phyloP scores from a whole-genome alignment of 1,140 invertebrate species.

The Drosophila saltans region DNA sequence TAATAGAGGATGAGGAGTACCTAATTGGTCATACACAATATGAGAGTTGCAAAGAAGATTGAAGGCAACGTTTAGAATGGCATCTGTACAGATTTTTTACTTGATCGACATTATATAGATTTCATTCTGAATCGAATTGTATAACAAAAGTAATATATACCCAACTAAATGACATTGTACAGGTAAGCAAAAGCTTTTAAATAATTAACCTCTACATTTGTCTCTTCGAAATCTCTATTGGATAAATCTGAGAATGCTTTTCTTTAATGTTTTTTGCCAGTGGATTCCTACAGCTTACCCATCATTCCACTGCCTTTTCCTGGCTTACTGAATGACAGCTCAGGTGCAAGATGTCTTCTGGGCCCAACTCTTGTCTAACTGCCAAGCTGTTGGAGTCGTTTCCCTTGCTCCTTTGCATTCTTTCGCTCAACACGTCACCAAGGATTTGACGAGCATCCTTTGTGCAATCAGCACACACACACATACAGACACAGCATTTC shows the following conservation, averaged over 20 bases:
- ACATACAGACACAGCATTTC: neutral
- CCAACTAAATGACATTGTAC: too few species aligned
- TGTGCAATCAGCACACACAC: conserved; percentile 66
- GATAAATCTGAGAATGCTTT: neutral
- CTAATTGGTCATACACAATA: neutral
- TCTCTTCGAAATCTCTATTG: neutral
- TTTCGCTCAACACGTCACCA: conserved; percentile 75
- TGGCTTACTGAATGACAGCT: conserved; percentile 28
- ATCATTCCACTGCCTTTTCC: conserved; percentile 26
- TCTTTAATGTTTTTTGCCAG: neutral
- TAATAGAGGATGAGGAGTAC: neutral
- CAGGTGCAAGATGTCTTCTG: conserved; percentile 49
- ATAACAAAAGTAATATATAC: too few species aligned
- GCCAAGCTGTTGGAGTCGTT: conserved; percentile 38
- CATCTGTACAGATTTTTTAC: too few species aligned
- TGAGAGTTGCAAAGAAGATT: neutral
- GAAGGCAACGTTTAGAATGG: neutral
- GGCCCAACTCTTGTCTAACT: conserved; percentile 29
- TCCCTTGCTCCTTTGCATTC: conserved; percentile 50
- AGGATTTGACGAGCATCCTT: conserved; percentile 74
- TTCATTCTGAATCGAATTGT: too few species aligned
- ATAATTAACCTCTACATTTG: neutral
- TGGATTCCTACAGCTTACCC: neutral
- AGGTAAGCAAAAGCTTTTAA: neutral
- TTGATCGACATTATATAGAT: too few species aligned